Conservation (phyloP, 2,113 vertebrate genomes). For the Coregonus clupeaformis region DNA sequence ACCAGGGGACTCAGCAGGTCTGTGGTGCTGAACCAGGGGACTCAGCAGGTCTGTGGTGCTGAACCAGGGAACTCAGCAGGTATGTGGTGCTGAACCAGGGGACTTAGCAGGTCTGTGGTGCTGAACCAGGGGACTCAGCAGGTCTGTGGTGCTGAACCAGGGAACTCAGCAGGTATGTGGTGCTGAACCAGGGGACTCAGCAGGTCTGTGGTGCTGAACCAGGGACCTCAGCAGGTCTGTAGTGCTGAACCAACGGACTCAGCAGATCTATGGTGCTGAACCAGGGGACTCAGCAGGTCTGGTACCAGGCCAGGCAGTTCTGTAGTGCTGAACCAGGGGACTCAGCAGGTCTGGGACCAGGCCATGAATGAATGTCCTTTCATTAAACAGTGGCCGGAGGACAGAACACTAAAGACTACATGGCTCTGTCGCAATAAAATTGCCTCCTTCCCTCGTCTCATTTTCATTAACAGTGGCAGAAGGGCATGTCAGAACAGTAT, state of each 20-base stretch:
- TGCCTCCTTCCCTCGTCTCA: neutral
- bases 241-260: neutral
- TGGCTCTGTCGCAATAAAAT: neutral
- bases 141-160: neutral
- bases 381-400: neutral
- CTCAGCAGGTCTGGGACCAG: neutral
- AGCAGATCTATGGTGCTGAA: neutral
- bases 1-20: neutral
- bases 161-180: too few species aligned
- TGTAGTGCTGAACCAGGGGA: neutral
- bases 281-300: neutral
- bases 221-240: neutral
- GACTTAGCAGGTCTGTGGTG: neutral
- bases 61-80: neutral
- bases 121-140: neutral
- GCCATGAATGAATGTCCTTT: neutral
- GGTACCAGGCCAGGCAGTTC: neutral
- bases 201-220: neutral
- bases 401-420: neutral
- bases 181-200: neutral
- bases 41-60: neutral
- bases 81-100: too few species aligned
- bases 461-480: neutral
- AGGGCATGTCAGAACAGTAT: too few species aligned
- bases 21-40: neutral